Evolutionary conservation across 2,797 vertebrate species (phyloP), one percentile per base, ranked within the genome.

Genomic region (Chelmon rostratus): DNA sequence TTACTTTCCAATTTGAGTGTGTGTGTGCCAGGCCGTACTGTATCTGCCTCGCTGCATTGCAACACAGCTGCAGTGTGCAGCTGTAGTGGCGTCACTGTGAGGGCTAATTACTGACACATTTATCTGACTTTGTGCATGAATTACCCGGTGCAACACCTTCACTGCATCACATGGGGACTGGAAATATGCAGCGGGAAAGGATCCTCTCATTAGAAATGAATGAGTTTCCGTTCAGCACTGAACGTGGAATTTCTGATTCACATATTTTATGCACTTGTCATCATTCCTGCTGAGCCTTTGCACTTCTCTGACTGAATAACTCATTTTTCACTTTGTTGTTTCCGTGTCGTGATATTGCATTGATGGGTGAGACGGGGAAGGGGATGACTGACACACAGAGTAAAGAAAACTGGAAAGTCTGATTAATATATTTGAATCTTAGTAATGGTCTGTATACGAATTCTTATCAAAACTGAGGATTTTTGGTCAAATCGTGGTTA

Each of bases 71-170:
- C 78, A 50, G 46, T 54, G 40, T 50, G 54, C 66, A 58, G 53
- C 68, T 72, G 61, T 40, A 37, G 9, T 11, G 21, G 73, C 83
- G 52, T 61, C 75, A 59, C 59, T 4, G 21, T 10, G 28, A 68
- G 66, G 61, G 59, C 66, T 76, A 72, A 79, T 78, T 38, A 62
- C 49, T 58, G 47, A 72, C 69, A 69, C 46, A 58, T 75, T 52
- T 61, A 37, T 72, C 80, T 71, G 1, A 61, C 18, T 42, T 11
- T 46, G 42, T 49, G 42, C 54, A 21, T 53, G 42, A 78, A 61
- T 37, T 40, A 67, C 31, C 23, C 9, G 2, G 62, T n/a, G 63
- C 70, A 63, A 1, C 73, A 58, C 31, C 63, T 61, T 40, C 42
- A 25, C 23, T 46, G 61, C 56, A 16, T 5, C 56, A 44, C 54